Evolutionary conservation across 2,888 invertebrate species (phyloP).

Genomic region (Ptychoptera contaminata): DNA sequence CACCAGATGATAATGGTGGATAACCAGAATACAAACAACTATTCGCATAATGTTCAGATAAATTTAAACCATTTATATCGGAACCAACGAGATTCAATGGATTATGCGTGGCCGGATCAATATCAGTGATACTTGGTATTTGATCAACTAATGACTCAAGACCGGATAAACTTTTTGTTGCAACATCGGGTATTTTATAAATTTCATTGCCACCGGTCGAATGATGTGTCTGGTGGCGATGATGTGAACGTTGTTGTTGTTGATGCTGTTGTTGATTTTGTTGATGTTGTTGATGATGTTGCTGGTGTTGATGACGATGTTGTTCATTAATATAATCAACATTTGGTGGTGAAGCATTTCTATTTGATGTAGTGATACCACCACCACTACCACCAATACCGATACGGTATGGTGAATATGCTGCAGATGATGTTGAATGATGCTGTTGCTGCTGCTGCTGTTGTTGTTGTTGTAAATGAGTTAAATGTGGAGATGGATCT

Average conservation of each 20-base stretch:
- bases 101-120: conserved; percentile 25
- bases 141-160: conserved; percentile 81
- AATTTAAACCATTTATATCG: conserved; percentile 1
- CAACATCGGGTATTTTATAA: conserved; percentile 39
- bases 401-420: neutral
- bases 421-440: neutral
- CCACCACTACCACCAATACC: neutral
- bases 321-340: neutral
- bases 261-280: conserved; percentile 13
- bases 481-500: conserved; percentile 20
- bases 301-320: conserved; percentile 12
- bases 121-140: conserved; percentile 75
- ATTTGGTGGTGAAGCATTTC: neutral
- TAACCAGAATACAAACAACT: conserved; percentile 9
- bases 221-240: neutral
- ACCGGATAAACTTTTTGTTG: conserved; percentile 74
- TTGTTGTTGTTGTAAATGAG: conserved; percentile 14
- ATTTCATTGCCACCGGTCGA: conserved; percentile 9
- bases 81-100: neutral
- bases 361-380: neutral
- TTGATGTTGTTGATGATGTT: conserved; percentile 9
- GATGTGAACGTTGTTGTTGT: conserved; percentile 10
- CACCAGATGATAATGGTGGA: conserved; percentile 4
- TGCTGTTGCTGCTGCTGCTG: conserved; percentile 1
- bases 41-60: conserved; percentile 10